These are phyloP conservation scores for Amphimallon solstitiale DNA, from an alignment of 2,888 invertebrate species.

Conservation along the genomic window DNA sequence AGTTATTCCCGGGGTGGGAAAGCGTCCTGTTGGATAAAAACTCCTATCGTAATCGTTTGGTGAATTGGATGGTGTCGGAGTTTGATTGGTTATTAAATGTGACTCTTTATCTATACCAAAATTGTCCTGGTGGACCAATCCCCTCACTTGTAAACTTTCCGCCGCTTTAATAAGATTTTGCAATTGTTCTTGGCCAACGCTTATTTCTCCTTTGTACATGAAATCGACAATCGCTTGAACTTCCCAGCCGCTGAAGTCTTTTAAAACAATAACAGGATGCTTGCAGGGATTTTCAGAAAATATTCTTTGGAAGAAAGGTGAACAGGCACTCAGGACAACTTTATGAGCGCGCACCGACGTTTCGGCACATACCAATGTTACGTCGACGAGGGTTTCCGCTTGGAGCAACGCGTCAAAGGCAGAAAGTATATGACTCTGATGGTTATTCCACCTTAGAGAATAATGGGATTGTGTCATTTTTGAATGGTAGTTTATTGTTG, in stretches of 20 bases:
- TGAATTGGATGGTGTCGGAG: slow-evolving; percentile 63
- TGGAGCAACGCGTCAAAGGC: slow-evolving; percentile 90
- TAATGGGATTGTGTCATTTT: slow-evolving; percentile 78
- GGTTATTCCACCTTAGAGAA: slow-evolving; percentile 94
- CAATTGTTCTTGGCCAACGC: slow-evolving; percentile 85
- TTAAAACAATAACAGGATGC: slow-evolving; percentile 91
- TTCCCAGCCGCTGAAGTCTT: slow-evolving; percentile 90
- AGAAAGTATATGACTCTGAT: slow-evolving; percentile 86
- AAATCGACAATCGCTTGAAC: slow-evolving; percentile 91
- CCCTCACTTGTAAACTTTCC: slow-evolving; percentile 85
- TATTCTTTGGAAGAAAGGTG: slow-evolving; percentile 89
- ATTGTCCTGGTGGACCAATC: slow-evolving; percentile 71
- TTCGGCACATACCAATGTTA: slow-evolving; percentile 89
- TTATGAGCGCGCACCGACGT: slow-evolving; percentile 89
- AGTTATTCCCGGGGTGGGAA: slow-evolving; percentile 55
- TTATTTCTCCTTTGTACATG: slow-evolving; percentile 94
- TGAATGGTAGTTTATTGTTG: slow-evolving; percentile 43
- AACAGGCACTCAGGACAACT: slow-evolving; percentile 88
- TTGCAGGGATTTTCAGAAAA: slow-evolving; percentile 93
- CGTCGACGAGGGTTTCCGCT: slow-evolving; percentile 88
- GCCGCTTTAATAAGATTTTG: slow-evolving; percentile 87
- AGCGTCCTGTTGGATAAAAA: slow-evolving; percentile 56
- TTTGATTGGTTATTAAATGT: slow-evolving; percentile 55
- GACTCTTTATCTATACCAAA: slow-evolving; percentile 60
- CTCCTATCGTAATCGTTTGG: slow-evolving; percentile 62